Conservation (phyloP, 2,888 invertebrate species). For the Meta bourneti region DNA sequence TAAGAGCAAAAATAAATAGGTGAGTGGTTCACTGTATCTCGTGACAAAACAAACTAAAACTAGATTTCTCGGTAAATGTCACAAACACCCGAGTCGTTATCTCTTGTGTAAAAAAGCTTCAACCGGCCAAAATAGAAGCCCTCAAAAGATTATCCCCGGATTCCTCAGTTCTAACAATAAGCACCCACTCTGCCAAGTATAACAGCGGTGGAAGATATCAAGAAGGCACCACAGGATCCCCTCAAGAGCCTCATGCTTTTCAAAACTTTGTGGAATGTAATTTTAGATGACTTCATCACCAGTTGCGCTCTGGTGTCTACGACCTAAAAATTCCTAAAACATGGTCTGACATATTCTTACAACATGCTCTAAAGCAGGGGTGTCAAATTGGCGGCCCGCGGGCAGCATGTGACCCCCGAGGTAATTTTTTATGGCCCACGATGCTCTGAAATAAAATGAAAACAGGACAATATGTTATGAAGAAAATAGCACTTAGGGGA, state of each 20-base stretch:
- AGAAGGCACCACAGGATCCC: too few relatives aligned
- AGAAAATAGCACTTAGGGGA: too few relatives aligned
- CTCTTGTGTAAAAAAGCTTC: not conserved
- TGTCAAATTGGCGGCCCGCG: too few relatives aligned
- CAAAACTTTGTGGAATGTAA: not conserved
- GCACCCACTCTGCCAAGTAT: slow-evolving; percentile 38
- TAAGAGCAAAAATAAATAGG: not conserved
- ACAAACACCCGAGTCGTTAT: not conserved
- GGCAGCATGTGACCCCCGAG: too few relatives aligned
- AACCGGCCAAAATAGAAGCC: slow-evolving; percentile 64
- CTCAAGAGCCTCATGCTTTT: not conserved
- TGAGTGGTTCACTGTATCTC: not conserved
- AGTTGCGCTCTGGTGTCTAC: not conserved
- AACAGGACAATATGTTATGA: too few relatives aligned
- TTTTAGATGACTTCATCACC: too few relatives aligned
- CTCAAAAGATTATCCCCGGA: slow-evolving; percentile 27
- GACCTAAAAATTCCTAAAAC: not conserved
- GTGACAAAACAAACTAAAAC: not conserved
- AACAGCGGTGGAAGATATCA: slow-evolving; percentile 32
- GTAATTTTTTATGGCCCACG: too few relatives aligned
- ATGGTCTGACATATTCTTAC: not conserved
- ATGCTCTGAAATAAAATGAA: too few relatives aligned
- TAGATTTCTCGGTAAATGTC: not conserved
- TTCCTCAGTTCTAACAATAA: slow-evolving; percentile 65
- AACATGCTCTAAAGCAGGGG: not conserved